Base-by-base conservation (phyloP, 1,140 invertebrate species). In the Leptopilina boulardi region DNA sequence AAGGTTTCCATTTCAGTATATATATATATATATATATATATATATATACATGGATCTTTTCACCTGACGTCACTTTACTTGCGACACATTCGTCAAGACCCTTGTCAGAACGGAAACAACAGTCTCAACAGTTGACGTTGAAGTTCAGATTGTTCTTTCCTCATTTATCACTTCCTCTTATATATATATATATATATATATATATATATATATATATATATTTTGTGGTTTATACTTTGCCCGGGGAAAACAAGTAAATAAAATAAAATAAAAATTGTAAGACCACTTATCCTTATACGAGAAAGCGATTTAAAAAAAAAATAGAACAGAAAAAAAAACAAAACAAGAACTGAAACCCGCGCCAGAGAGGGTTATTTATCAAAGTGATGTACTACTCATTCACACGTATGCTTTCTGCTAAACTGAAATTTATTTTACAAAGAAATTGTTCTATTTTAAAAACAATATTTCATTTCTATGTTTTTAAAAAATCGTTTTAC, bases 91-190 rank as follows among this genome's bases (percentile, higher is more conserved):
- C 26, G 59, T 66, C 59, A 66, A 13, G 26, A 66, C 59, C 59
- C 59, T 34, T 30, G 59, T 66, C 59, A 66, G 15, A 66, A 66
- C 23, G 56, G 21, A 66, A 66, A 66, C 59, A 66, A 66, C 23
- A 66, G 21, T 5, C 59, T 66, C 11, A 23, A 66, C 59, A n/a
- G 26, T 30, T 66, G 23, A 30, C 59, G 59, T 30, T n/a, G n/a
- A 23, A 66, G 15, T 30, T 66, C 13, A 66, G 59, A 66, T 66
- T 66, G 59, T 66, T 66, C 59, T 66, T 66, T 10, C 3, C 6
- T 30, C 59, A 66, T 66, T 66, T 30, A 66, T 66, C 59, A 66
- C 59, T 66, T 66, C 26, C 59, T n/a, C 26, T n/a, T n/a, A n/a
- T n/a, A n/a, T n/a, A n/a, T n/a, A n/a, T n/a, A n/a, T n/a, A n/a